phyloP scores from a whole-genome alignment of 2,113 vertebrate species.

The Globicephala melas region DNA sequence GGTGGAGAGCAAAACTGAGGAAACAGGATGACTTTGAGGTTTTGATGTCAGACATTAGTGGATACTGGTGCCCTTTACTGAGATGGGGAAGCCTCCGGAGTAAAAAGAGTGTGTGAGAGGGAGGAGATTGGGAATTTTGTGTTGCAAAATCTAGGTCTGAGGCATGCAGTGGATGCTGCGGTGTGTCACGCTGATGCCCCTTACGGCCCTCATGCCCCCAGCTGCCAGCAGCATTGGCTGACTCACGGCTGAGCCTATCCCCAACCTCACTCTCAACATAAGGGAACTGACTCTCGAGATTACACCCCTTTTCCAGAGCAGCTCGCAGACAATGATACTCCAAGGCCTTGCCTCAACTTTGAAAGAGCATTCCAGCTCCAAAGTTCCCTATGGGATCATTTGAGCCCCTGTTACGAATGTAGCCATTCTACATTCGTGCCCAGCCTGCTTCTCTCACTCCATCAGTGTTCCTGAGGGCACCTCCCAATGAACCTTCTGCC shows the following conservation, averaged over 20 bases:
- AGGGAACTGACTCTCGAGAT: background rate
- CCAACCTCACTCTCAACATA: background rate
- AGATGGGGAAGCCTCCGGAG: background rate
- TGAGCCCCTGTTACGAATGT: background rate
- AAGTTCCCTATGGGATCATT: background rate
- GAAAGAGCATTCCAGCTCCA: background rate
- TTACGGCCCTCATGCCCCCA: background rate
- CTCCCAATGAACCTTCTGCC: background rate
- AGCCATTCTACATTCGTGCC: background rate
- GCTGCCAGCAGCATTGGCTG: background rate
- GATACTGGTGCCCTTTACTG: background rate
- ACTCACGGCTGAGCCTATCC: background rate
- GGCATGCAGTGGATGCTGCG: fast-evolving
- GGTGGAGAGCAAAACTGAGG: background rate
- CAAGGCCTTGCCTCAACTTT: background rate
- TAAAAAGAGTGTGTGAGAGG: background rate
- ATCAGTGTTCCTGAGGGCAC: fast-evolving
- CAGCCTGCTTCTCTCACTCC: background rate
- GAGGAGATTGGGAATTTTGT: background rate
- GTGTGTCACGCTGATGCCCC: fast-evolving
- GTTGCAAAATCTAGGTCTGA: background rate
- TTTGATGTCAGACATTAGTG: background rate
- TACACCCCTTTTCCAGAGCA: background rate
- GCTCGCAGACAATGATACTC: background rate
- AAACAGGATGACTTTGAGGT: background rate